phyloP scores from a whole-genome alignment of 2,113 vertebrate species.

The Tamias sibiricus region DNA sequence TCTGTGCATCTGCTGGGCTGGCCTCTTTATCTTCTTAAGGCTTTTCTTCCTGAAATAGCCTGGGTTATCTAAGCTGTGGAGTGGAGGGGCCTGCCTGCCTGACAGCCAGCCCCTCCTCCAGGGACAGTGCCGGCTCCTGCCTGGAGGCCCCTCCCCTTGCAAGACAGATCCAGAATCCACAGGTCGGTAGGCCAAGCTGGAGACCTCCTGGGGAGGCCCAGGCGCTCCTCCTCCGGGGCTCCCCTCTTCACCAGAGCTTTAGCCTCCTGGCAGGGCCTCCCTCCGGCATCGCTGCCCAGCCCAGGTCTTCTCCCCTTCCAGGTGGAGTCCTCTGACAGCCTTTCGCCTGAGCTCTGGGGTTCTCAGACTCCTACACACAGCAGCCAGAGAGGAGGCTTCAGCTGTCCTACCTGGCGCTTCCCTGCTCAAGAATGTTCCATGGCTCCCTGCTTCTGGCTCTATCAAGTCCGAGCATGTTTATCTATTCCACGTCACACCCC shows the following conservation, averaged over 20 bases:
- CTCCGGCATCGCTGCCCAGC: accelerated
- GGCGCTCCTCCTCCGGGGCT: accelerated
- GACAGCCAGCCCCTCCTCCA: not conserved
- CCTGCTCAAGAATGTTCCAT: not conserved
- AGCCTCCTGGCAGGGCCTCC: accelerated
- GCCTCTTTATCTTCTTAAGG: constrained; percentile 70
- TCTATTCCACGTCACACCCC: not conserved
- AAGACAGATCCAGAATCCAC: constrained; percentile 67
- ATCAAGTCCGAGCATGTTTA: not conserved
- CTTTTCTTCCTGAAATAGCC: constrained; percentile 79
- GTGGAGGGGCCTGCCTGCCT: not conserved
- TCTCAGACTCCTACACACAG: too few relatives aligned
- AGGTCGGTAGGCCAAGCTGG: not conserved
- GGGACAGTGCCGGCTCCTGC: not conserved
- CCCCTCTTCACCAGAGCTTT: not conserved
- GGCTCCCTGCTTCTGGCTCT: not conserved
- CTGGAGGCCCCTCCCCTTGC: not conserved
- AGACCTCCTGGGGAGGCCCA: not conserved
- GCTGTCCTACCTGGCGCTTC: not conserved
- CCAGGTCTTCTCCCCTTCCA: not conserved
- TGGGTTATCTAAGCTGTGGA: constrained; percentile 24
- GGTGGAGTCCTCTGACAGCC: not conserved
- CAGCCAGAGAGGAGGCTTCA: too few relatives aligned
- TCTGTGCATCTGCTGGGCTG: constrained; percentile 71
- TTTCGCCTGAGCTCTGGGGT: not conserved